Percentiles rank a stretch among this genome's conserved stretches.
Conservation (phyloP, 2,113 vertebrate genomes). For the Pterocles gutturalis region DNA sequence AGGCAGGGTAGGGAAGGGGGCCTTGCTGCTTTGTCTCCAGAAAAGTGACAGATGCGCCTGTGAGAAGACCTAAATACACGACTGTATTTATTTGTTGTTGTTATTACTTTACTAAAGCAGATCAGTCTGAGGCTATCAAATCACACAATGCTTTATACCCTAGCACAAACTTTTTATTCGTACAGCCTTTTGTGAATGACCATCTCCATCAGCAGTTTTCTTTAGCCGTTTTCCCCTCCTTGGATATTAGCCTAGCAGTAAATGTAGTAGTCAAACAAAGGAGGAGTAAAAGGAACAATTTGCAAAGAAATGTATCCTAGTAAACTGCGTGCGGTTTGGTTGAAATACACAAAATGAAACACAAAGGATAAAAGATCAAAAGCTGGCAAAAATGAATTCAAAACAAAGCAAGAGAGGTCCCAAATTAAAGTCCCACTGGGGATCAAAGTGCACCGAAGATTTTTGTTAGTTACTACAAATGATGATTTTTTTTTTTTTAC, state of each 20-base stretch:
- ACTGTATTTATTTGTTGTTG: background rate
- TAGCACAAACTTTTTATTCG: background rate
- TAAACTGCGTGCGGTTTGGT: conserved; percentile 36
- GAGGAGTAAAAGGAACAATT: conserved; percentile 23
- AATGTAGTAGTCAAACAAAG: conserved; percentile 17
- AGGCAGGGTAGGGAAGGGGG: background rate
- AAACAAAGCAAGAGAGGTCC: background rate
- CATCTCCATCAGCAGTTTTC: background rate
- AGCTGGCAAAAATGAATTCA: conserved; percentile 36
- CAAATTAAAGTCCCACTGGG: background rate
- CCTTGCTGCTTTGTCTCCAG: background rate
- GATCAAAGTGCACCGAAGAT: background rate
- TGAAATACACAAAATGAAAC: conserved; percentile 12
- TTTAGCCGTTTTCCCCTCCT: background rate
- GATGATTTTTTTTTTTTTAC: background rate
- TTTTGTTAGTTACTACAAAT: background rate
- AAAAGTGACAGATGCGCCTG: rapidly evolving
- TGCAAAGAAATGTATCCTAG: conserved; percentile 1
- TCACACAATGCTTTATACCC: rapidly evolving
- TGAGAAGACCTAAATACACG: background rate
- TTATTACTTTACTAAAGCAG: background rate
- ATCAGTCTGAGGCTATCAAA: background rate
- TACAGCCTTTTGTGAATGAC: background rate
- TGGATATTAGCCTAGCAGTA: background rate
- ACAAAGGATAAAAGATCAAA: conserved; percentile 20